phyloP scores from a whole-genome alignment of 2,888 invertebrate genomes.

The Tubulanus polymorphus region DNA sequence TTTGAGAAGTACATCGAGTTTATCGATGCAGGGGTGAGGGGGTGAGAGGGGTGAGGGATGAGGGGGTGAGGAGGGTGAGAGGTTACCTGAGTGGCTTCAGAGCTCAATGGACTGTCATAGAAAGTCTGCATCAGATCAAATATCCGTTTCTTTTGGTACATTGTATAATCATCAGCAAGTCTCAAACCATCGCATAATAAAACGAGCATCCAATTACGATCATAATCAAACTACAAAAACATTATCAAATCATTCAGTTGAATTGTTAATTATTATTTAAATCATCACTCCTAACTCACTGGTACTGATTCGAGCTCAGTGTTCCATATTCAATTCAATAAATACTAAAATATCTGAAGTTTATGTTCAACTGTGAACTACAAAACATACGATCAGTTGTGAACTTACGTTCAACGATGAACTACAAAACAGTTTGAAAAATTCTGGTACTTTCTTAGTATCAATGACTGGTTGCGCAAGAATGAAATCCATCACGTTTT shows the following conservation, averaged over 20 bases:
- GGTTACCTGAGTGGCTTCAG: conserved; percentile 27
- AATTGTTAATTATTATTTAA: no score
- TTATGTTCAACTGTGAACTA: no score
- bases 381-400: no score
- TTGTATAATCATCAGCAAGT: conserved; percentile 69
- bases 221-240: conserved; percentile 56
- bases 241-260: no score
- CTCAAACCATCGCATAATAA: conserved; percentile 73
- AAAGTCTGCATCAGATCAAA: conserved; percentile 73
- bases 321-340: no score
- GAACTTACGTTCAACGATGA: conserved; percentile 60
- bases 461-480: conserved; percentile 74
- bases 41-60: no score
- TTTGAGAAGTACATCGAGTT: background rate
- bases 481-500: conserved; percentile 72
- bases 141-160: conserved; percentile 69
- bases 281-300: no score
- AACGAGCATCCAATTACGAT: conserved; percentile 74
- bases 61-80: no score
- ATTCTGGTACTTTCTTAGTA: conserved; percentile 78
- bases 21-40: no score
- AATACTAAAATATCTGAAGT: no score
- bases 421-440: conserved; percentile 78
- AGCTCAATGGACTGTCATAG: conserved; percentile 33
- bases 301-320: no score